These are phyloP conservation scores for Peromyscus melanophrys DNA, from an alignment of 2,797 vertebrate genomes.

Conservation along the genomic window DNA sequence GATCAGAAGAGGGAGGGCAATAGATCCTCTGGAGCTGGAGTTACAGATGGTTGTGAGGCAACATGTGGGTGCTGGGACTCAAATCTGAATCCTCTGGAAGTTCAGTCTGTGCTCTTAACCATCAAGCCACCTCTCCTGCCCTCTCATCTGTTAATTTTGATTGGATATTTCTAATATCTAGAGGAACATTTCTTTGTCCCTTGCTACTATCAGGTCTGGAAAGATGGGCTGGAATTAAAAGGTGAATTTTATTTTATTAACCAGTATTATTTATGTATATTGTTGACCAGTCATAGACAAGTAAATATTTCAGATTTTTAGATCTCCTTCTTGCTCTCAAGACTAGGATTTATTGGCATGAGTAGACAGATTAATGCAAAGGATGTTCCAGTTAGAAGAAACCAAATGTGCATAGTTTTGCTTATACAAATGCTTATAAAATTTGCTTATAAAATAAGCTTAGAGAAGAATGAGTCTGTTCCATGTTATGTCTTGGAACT, in stretches of 20 bases:
- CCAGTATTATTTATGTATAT: not conserved
- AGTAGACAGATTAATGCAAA: not conserved
- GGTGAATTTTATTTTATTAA: not conserved
- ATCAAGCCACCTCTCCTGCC: not conserved
- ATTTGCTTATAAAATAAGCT: too few species aligned
- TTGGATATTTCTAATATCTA: not conserved
- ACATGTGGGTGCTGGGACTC: not conserved
- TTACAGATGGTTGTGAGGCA: not conserved
- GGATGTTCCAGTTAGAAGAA: constrained; percentile 4
- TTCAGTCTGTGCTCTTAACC: not conserved
- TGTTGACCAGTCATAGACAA: not conserved
- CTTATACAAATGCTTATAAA: not conserved
- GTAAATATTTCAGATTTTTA: not conserved
- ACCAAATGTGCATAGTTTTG: not conserved
- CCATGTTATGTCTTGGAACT: not conserved
- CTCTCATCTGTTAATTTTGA: not conserved
- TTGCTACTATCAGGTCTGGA: not conserved
- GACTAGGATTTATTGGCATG: not conserved
- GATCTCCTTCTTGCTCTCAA: not conserved
- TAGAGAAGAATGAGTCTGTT: not conserved
- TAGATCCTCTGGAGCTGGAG: not conserved
- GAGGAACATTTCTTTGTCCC: constrained; percentile 32
- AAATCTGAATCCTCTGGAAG: not conserved
- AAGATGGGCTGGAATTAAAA: not conserved
- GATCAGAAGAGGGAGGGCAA: not conserved